Evolutionary conservation across 2,113 vertebrate species (phyloP).

Genomic region (Hippolais icterina): DNA sequence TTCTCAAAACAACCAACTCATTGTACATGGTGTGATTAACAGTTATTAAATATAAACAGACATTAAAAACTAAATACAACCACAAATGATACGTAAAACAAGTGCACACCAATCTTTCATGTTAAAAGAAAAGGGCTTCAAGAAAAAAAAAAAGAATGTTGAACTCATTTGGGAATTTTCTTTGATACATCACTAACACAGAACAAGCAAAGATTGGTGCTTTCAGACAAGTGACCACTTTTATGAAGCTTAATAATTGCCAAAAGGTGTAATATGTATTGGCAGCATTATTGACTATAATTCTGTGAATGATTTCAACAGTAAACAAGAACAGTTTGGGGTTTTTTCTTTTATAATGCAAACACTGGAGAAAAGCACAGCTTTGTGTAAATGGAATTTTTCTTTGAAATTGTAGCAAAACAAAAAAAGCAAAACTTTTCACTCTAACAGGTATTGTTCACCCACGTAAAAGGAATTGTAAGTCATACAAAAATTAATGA

Average conservation of each 20-base stretch:
- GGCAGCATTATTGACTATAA: constrained; percentile 34
- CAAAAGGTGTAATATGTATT: constrained; percentile 51
- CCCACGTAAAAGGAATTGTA: constrained; percentile 70
- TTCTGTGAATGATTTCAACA: constrained; percentile 51
- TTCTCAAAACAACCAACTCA: constrained; percentile 67
- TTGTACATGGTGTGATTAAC: constrained; percentile 64
- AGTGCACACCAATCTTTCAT: constrained; percentile 62
- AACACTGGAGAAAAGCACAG: constrained; percentile 62
- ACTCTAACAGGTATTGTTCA: constrained; percentile 46
- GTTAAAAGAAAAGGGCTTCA: constrained; percentile 35
- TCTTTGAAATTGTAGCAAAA: constrained; percentile 53
- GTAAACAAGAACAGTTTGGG: constrained; percentile 37
- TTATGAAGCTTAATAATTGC: constrained; percentile 72
- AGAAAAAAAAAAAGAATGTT: background rate
- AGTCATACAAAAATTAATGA: constrained; percentile 79
- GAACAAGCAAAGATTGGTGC: constrained; percentile 51
- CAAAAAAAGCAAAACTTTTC: constrained; percentile 66
- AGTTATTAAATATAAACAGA: constrained; percentile 70
- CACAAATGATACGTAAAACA: constrained; percentile 67
- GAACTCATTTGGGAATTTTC: constrained; percentile 45
- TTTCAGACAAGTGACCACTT: constrained; percentile 67
- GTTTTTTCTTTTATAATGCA: constrained; percentile 41
- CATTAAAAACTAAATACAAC: constrained; percentile 68
- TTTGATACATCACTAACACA: constrained; percentile 62
- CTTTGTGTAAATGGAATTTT: constrained; percentile 36